These are phyloP conservation scores for Asbolus verrucosus DNA, from an alignment of 1,140 invertebrate species.

Conservation along the genomic window DNA sequence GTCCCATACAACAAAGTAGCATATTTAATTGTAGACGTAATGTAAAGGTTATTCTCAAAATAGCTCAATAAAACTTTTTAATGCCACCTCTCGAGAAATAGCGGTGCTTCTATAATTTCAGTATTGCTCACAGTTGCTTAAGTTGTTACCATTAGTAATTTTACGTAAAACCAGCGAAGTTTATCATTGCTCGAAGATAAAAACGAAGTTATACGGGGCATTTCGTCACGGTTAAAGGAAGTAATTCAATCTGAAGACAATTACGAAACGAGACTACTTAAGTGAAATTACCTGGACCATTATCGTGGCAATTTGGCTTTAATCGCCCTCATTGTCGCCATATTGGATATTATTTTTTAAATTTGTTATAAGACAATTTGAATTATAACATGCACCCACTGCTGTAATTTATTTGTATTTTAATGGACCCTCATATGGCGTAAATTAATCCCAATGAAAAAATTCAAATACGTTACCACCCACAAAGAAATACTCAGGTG, in stretches of 20 bases:
- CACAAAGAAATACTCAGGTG: background rate
- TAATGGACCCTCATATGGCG: background rate
- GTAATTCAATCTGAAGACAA: background rate
- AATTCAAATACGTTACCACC: background rate
- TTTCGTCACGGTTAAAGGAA: constrained; percentile 19
- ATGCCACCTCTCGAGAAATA: no score
- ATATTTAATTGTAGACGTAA: background rate
- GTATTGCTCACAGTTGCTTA: no score
- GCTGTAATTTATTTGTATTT: background rate
- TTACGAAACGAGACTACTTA: constrained; percentile 15
- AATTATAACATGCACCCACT: constrained; percentile 2
- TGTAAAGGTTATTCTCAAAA: no score
- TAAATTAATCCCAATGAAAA: constrained; percentile 5
- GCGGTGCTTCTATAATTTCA: no score
- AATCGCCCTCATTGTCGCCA: no score
- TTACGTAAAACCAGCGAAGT: constrained; percentile 3
- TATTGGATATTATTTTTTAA: no score
- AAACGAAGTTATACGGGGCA: background rate
- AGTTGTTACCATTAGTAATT: background rate
- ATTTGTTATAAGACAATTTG: background rate
- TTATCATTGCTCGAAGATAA: background rate
- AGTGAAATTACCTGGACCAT: constrained; percentile 4
- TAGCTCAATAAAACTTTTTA: no score
- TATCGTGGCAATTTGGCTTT: no score
- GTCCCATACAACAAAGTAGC: background rate